These are phyloP conservation scores for Morus bassanus DNA, from an alignment of 2,797 vertebrate species.

Conservation along the genomic window DNA sequence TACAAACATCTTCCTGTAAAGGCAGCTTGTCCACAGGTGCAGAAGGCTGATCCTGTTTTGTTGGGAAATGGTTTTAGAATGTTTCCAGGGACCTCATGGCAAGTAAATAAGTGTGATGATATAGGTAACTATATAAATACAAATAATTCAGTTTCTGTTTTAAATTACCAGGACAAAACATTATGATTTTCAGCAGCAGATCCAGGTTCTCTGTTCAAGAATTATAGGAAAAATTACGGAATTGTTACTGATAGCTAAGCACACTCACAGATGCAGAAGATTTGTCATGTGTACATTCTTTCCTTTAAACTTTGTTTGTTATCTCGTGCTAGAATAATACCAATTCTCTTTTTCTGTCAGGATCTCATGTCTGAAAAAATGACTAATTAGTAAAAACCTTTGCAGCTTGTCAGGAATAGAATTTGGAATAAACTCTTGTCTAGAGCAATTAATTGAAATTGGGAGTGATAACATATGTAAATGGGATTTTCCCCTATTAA, in stretches of 20 bases:
- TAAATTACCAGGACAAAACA: neutral
- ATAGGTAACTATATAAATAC: neutral
- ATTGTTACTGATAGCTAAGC: neutral
- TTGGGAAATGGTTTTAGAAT: neutral
- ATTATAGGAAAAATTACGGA: neutral
- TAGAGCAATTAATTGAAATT: neutral
- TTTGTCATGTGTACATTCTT: neutral
- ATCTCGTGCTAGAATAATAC: neutral
- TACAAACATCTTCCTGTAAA: neutral
- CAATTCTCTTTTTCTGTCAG: neutral
- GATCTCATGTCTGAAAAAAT: neutral
- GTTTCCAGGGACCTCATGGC: neutral
- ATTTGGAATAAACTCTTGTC: conserved; percentile 4
- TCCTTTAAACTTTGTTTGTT: neutral
- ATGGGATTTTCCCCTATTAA: neutral
- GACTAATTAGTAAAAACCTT: neutral
- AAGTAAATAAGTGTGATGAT: neutral
- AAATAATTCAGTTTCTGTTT: neutral
- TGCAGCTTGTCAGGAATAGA: neutral
- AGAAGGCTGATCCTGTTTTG: neutral
- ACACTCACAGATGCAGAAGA: neutral
- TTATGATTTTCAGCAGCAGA: neutral
- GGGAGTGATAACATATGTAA: neutral
- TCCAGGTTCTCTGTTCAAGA: neutral
- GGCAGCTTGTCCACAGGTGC: neutral